Evolutionary conservation across 2,797 vertebrate species (phyloP).

Genomic region (Cossypha niveicapilla): DNA sequence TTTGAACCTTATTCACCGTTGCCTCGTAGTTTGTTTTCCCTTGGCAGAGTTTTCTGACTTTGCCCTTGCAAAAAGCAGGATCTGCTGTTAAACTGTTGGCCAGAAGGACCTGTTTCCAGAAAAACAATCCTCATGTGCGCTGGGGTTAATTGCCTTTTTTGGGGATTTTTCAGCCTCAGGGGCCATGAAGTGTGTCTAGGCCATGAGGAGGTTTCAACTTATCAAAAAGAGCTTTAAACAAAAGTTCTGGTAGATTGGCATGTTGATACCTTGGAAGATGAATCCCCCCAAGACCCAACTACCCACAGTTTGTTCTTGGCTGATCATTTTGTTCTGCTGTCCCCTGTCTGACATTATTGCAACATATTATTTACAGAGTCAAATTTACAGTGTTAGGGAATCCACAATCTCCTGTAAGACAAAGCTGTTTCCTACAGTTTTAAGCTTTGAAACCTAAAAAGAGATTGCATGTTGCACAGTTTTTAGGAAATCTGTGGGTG

Average conservation of each 20-base stretch:
- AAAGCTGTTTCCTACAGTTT: not conserved
- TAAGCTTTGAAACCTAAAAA: not conserved
- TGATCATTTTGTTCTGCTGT: not conserved
- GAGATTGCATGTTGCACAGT: not conserved
- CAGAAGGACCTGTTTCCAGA: not conserved
- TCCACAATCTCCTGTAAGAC: not conserved
- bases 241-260: not conserved
- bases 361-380: not conserved
- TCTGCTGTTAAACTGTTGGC: not conserved
- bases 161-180: not conserved
- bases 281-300: not conserved
- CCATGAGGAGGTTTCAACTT: not conserved
- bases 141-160: not conserved
- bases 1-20: not conserved
- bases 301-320: not conserved
- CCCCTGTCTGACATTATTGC: rapidly evolving
- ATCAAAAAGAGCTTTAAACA: not conserved
- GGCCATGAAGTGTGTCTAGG: rapidly evolving
- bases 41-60: not conserved
- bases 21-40: not conserved
- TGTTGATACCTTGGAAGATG: not conserved
- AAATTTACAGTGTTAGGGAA: not conserved
- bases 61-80: not conserved
- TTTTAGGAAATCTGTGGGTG: not conserved
- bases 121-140: not conserved